These are phyloP conservation scores for Hippasteria phrygiana DNA, from an alignment of 53 echinoderm and acorn worm genomes.

Conservation along the genomic window DNA sequence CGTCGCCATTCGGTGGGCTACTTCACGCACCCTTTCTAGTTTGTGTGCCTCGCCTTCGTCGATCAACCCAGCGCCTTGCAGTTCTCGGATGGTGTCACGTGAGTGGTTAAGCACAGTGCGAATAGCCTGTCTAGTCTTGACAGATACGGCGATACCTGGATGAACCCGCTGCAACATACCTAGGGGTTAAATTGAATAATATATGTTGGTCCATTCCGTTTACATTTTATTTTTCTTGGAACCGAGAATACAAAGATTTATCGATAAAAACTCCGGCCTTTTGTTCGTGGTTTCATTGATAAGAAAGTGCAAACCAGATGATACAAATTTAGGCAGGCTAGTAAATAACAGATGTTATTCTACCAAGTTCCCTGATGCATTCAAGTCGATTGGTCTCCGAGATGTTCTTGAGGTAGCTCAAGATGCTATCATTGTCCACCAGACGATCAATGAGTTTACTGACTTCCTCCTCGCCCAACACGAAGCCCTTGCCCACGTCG, in stretches of 20 bases:
- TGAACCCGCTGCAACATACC: slow-evolving; percentile 82
- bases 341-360: neutral
- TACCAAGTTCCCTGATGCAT: slow-evolving; percentile 90
- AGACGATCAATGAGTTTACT: slow-evolving; percentile 85
- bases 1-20: too few species aligned
- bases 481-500: slow-evolving; percentile 95
- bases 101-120: slow-evolving; percentile 95
- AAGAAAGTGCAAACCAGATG: neutral
- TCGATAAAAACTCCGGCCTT: too few species aligned
- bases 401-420: slow-evolving; percentile 77
- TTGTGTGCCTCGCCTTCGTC: slow-evolving; percentile 96
- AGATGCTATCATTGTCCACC: slow-evolving; percentile 88
- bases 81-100: slow-evolving; percentile 90
- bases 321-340: too few species aligned
- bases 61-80: slow-evolving; percentile 94
- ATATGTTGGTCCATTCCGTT: too few species aligned
- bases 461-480: slow-evolving; percentile 91
- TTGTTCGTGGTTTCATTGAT: neutral
- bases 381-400: slow-evolving; percentile 81
- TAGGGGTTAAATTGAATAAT: neutral
- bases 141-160: slow-evolving; percentile 95
- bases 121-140: slow-evolving; percentile 95
- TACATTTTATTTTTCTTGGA: too few species aligned
- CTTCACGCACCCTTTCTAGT: slow-evolving; percentile 77
- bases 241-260: too few species aligned